Base-by-base conservation (phyloP, 2,113 vertebrate genomes). In the Haplotaxodon microlepis region DNA sequence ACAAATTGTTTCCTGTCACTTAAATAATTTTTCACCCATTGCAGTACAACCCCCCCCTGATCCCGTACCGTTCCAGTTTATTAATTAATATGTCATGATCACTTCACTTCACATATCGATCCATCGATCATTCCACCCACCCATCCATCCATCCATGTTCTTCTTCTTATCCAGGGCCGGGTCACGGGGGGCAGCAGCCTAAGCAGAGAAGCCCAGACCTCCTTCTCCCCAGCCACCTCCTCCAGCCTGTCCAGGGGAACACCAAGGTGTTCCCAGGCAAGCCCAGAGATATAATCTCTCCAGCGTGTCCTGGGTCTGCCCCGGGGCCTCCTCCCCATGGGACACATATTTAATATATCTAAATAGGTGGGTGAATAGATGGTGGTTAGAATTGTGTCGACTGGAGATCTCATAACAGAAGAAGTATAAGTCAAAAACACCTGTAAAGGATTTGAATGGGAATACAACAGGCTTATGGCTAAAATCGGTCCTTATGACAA, bases 91-190 rank as follows among this genome's bases (percentile, higher is more conserved):
- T 24, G 24, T 24, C 24, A 24, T 24, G 24, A 24, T 24, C 24
- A 24, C 24, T 40, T 47, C 40, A 47, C 40, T 17, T 29, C 9
- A 76, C 21, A 63, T 63, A 34, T 63, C 2, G 2, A 63, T 34
- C 29, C 31, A 19, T 61, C 4, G 8, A 51, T 51, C 50, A 5
- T 5, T 51, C 17, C 8, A 51, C 8, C 17, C 50, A 51, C 27
- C 27, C 27, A 27, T 27, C 27, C 27, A 53, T 29, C 8, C 27
- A 31, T 61, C 57, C 57, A 19, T 17, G 5, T 61, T 34, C 29
- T 19, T 61, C 9, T 1, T 19, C 59, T 7, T 3, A 34, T 63
- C 59, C 14, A 0, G 29, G 29, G 14, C 29, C 1, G 0, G 29
- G 57, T 31, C 57, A 31, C 5, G 5, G 57, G 27, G 57, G 57